Base-by-base conservation (phyloP, 1,140 invertebrate species). In the Anoplophora glabripennis region DNA sequence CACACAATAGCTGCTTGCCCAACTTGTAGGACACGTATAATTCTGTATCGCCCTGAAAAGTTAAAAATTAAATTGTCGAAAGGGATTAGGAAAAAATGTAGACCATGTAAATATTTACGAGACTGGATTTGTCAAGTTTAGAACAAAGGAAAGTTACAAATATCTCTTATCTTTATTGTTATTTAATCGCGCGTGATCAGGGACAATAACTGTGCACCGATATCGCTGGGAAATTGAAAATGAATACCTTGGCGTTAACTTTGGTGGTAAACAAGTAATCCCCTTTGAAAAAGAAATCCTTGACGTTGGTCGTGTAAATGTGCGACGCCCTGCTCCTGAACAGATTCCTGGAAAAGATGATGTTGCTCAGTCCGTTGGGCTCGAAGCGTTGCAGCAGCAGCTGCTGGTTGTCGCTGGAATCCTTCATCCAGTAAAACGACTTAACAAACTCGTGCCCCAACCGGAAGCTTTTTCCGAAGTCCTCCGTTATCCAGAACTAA, bases 231-330 rank as follows among this genome's bases (percentile, higher is more conserved):
- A 12, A 11, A 40, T 10, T 42, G 73, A 76, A 11, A 40, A 14
- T 42, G 73, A 76, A 75, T 59, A 81, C 80, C 66, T 78, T 75
- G 61, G 76, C 76, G 44, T 73, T 72, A 63, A 82, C 81, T 65
- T 79, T 86, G 0, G 87, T 89, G 0, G 86, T 91, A 78, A 95
- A 94, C 83, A 93, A 86, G 71, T 89, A 94, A 60, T 92, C 88
- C 7, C 86, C 89, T 70, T 84, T 86, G 3, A 93, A 81, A 72
- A 90, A 86, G 75, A 95, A 92, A 67, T 94, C 89, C 69, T 88
- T 83, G 5, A 92, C 85, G 61, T 87, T 82, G 0, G 78, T 77
- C 33, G 91, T 84, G 21, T 90, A 74, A 7, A 82, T 75, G 21
- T 77, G 74, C 28, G 79, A 76, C 44, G 73, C 69, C 14, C 67